These are phyloP conservation scores for Prochilodus magdalenae DNA, from an alignment of 2,113 vertebrate species.

Conservation along the genomic window DNA sequence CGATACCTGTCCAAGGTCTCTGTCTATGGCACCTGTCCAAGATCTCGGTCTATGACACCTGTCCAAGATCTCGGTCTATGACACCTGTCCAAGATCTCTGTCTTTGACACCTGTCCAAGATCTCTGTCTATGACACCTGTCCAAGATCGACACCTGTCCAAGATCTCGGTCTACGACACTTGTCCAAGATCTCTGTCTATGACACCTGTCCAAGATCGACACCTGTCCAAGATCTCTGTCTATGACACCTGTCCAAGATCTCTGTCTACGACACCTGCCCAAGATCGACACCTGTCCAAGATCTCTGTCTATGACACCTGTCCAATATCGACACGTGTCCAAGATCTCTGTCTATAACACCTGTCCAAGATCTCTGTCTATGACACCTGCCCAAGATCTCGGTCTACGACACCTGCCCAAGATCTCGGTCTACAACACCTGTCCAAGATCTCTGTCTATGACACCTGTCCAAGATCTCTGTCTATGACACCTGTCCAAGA, in stretches of 20 bases:
- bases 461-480: not conserved
- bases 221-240: not conserved
- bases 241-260: not conserved
- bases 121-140: not conserved
- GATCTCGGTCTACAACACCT: not conserved
- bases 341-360: not conserved
- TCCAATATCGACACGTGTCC: not conserved
- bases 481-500: too few species aligned
- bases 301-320: not conserved
- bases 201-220: too few species aligned
- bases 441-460: not conserved
- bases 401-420: not conserved
- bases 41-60: not conserved
- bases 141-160: too few species aligned
- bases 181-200: not conserved
- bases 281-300: too few species aligned
- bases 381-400: not conserved
- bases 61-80: not conserved
- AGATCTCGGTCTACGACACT: not conserved
- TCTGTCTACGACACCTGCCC: not conserved
- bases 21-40: too few species aligned
- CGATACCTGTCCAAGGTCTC: not conserved
- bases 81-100: not conserved
- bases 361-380: not conserved
- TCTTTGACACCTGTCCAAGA: not conserved